Evolutionary conservation across 2,888 invertebrate genomes (phyloP).

Genomic region (Amphipyra tragopoginis): DNA sequence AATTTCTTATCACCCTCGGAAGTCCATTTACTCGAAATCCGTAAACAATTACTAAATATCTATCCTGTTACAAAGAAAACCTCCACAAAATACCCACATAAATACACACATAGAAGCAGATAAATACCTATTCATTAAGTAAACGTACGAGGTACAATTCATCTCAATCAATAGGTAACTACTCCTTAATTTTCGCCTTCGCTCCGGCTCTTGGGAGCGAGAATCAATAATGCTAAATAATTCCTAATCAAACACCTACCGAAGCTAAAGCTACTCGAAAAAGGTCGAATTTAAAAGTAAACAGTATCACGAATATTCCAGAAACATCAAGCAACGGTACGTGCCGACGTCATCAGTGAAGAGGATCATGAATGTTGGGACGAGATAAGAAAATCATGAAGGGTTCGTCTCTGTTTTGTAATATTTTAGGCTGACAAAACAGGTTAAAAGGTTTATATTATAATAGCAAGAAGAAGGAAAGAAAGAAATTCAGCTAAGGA

Average conservation of each 20-base stretch:
- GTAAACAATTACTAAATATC: too few relatives aligned
- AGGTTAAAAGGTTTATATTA: too few relatives aligned
- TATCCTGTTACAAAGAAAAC: not conserved
- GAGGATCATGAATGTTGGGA: conserved; percentile 12
- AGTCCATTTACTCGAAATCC: too few relatives aligned
- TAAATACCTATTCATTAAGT: conserved; percentile 41
- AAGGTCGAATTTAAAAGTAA: conserved; percentile 27
- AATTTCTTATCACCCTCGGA: too few relatives aligned
- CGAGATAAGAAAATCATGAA: conserved; percentile 5
- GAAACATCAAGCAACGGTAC: not conserved
- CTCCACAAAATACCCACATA: conserved; percentile 1
- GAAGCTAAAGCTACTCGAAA: too few relatives aligned
- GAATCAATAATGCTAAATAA: too few relatives aligned
- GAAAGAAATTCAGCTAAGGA: too few relatives aligned
- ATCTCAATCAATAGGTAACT: conserved; percentile 42
- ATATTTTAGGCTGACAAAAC: too few relatives aligned
- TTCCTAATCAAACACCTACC: too few relatives aligned
- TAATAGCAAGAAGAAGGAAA: too few relatives aligned
- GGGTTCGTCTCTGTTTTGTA: too few relatives aligned
- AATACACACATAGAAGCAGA: conserved; percentile 14
- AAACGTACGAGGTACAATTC: conserved; percentile 29
- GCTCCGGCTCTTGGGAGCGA: not conserved
- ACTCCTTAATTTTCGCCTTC: conserved; percentile 18
- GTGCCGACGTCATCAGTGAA: conserved; percentile 17
- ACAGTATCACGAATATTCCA: conserved; percentile 4